phyloP scores from a whole-genome alignment of 2,888 invertebrate species.

The Tenthredo mesomela region DNA sequence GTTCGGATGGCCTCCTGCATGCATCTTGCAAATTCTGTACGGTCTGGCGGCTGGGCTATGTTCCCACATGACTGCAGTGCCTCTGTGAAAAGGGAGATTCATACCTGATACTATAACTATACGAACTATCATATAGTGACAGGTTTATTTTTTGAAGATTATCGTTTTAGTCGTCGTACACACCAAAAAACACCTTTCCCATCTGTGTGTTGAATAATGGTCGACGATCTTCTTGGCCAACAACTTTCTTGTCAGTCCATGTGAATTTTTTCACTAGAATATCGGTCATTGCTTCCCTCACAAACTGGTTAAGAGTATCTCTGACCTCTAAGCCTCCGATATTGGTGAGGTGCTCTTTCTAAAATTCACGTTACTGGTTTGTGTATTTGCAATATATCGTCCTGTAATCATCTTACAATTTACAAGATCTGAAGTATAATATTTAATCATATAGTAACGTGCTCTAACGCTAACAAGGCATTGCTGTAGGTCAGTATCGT shows the following conservation, averaged over 20 bases:
- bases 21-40: not conserved
- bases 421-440: not conserved
- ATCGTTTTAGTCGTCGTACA: not conserved
- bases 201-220: not conserved
- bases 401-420: not conserved
- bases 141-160: not conserved
- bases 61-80: not conserved
- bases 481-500: not conserved
- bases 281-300: constrained; percentile 7
- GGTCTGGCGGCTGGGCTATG: not conserved
- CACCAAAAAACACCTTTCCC: constrained; percentile 16
- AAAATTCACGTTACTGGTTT: not conserved
- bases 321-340: not conserved
- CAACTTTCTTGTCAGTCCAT: not conserved
- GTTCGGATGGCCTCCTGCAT: constrained; percentile 5
- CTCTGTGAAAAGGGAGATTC: not conserved
- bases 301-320: not conserved
- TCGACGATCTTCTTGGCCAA: not conserved
- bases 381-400: not conserved
- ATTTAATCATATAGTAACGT: not conserved
- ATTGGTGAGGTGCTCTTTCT: not conserved
- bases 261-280: not conserved
- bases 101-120: not conserved
- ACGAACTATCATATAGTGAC: not conserved
- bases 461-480: not conserved